Base-by-base conservation (phyloP, 2,113 vertebrate species). In the Ochotona curzoniae region DNA sequence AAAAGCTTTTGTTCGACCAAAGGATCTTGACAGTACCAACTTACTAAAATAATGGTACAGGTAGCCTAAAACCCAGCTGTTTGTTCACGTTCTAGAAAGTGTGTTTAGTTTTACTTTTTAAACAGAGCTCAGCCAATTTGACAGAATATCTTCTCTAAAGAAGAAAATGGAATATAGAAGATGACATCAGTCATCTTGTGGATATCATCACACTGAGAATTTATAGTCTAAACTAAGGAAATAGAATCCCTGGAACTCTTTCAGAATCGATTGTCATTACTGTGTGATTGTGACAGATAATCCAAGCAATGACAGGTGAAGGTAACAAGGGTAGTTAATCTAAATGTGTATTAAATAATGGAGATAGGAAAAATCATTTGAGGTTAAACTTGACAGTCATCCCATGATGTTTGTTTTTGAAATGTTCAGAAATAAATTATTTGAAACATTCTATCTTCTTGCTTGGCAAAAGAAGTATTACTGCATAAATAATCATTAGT, bases 381-480 rank as follows among this genome's bases (percentile, higher is more conserved):
- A 93, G 75, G n/a, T 60, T 94, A 51, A 79, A 84, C 23, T 70
- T 94, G 87, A 79, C 67, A 67, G 79, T 71, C 18, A 87, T 51
- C 28, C 7, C 13, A 35, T 83, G 57, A 89, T 90, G 54, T 87
- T 93, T 90, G 87, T 83, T 83, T 95, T 54, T 69, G 76, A 95
- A 66, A 2, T 92, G 51, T 91, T 89, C 91, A 73, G 61, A 93
- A 85, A 64, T 57, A 95, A 88, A 30, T 86, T 57, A 90, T 76
- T 88, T 74, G 54, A 93, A 95, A 79, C 51, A 76, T 87, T 91
- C 81, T 63, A 47, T 90, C 69, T 70, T 87, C 61, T 85, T 75
- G 49, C 38, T 64, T 93, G 25, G 38, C 54, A 87, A 79, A 90
- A 51, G 75, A 75, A 87, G 14, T 80, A 60, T 61, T 26, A 82